These are phyloP conservation scores for Apamea sordens DNA, from an alignment of 2,888 invertebrate genomes.

Conservation along the genomic window DNA sequence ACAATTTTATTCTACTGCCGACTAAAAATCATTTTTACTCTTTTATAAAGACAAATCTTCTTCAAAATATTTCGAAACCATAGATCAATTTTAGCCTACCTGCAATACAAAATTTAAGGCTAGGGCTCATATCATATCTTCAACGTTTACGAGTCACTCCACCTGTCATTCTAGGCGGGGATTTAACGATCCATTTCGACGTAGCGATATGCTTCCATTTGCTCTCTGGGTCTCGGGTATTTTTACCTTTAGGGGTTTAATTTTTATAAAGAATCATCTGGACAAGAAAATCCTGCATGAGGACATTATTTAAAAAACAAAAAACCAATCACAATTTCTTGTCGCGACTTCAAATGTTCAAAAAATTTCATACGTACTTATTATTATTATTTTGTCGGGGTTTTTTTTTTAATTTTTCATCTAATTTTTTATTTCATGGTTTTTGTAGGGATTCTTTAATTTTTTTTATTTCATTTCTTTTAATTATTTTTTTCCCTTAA, in stretches of 20 bases:
- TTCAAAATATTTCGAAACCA: background rate
- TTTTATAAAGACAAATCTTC: background rate
- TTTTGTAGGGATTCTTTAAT: too few relatives aligned
- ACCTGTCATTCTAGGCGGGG: conserved; percentile 31
- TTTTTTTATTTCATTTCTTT: too few relatives aligned
- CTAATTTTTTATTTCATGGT: too few relatives aligned
- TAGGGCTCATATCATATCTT: conserved; percentile 9
- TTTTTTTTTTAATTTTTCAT: too few relatives aligned
- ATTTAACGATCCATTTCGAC: conserved; percentile 39
- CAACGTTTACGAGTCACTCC: conserved; percentile 33
- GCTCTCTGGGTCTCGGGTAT: background rate
- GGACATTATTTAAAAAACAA: background rate
- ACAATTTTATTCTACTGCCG: background rate
- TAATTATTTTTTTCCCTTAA: too few relatives aligned
- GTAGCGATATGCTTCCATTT: conserved; percentile 28
- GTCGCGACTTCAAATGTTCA: too few relatives aligned
- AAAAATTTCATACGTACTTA: too few relatives aligned
- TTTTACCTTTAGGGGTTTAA: background rate
- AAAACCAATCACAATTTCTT: too few relatives aligned
- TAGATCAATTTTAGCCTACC: background rate
- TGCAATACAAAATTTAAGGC: conserved; percentile 5
- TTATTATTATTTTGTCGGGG: too few relatives aligned
- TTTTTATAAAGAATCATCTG: background rate
- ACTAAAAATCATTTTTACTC: too few relatives aligned
- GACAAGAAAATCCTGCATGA: background rate